Base-by-base conservation (phyloP, 2,888 invertebrate species). In the Phortica okadai region DNA sequence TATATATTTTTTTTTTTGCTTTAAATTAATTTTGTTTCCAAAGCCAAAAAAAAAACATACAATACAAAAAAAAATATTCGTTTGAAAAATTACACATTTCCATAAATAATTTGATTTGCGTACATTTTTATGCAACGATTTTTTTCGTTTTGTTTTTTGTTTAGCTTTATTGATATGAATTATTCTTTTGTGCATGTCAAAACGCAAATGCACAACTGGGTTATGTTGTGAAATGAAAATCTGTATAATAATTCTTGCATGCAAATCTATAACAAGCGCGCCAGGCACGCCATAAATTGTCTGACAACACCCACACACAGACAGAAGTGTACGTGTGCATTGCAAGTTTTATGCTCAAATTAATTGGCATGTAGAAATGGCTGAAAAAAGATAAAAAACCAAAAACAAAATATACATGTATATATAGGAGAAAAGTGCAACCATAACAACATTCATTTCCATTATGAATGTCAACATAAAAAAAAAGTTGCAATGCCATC, bases 401-500 rank as follows among this genome's bases (percentile, higher is more conserved):
- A 21, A 21, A 21, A 21, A 8, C 44, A 21, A 54, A 77, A 77
- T 21, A 21, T 21, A 21, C 1, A 69, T 62, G 72, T 58, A 21
- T 25, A 56, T 7, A 42, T 56, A 70, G 42, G 14, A 7, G 73
- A 70, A 59, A 33, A 41, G 62, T n/a, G 82, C 85, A 77, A 78
- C 50, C 50, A 50, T 50, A 84, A 82, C 81, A 82, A 86, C 83
- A 83, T 84, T 82, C 79, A 84, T 85, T 84, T 86, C 82, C 86
- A 86, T 86, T 86, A 85, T 84, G 78, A 82, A 86, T 86, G 85
- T 85, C 84, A 86, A 82, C 84, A 83, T 14, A 77, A 75, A 81
- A 77, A 75, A 81, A 77, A 74, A 56, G 33, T 72, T 7, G 50
- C 50, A 50, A 50, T 50, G 50, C 50, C 14, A 14, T 54, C n/a